Evolutionary conservation across 2,797 vertebrate genomes (phyloP), one percentile per base, ranked within the genome.

Genomic region (Poecile montanus): DNA sequence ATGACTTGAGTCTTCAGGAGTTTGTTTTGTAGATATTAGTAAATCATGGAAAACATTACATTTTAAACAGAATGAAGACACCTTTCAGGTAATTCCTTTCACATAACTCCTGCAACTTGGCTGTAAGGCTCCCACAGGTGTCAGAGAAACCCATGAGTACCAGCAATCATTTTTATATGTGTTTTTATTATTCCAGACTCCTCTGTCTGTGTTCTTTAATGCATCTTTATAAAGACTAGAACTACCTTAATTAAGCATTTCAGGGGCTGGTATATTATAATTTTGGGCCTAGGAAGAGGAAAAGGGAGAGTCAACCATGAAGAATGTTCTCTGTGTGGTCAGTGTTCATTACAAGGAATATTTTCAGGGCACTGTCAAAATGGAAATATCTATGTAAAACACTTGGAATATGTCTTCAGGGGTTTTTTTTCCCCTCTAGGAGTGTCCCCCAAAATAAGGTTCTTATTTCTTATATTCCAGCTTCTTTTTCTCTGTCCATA

Each of bases 361-460:
- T 80, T 72, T 74, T 50, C 32, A 50, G 36, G 4, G 19, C 7
- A 70, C 40, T 77, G 13, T 53, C 32, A 36, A 57, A 77, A 65
- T 61, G 12, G 67, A 47, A 54, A 47, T 47, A 19, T 61, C 16
- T 30, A 40, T 68, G 40, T 61, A 25, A 20, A 53, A 8, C 7
- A n/a, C n/a, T 73, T 72, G 20, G 34, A 80, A 65, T 68, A 13
- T 9, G 5, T 73, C 23, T 67, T 65, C 32, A 58, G 27, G 38
- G 11, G 1, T 18, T 19, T 22, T 36, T 42, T 61, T 16, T 2
- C 1, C 13, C 14, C 17, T 22, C 17, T n/a, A 0, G 42, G 12
- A 27, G 6, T 70, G 11, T 71, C 18, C 32, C 23, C 36, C 45
- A 67, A 18, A 56, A 77, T 34, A 9, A 76, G 8, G 50, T 5